These are phyloP conservation scores for Nannobrachium achirus DNA, from an alignment of 2,113 vertebrate species.

Conservation along the genomic window DNA sequence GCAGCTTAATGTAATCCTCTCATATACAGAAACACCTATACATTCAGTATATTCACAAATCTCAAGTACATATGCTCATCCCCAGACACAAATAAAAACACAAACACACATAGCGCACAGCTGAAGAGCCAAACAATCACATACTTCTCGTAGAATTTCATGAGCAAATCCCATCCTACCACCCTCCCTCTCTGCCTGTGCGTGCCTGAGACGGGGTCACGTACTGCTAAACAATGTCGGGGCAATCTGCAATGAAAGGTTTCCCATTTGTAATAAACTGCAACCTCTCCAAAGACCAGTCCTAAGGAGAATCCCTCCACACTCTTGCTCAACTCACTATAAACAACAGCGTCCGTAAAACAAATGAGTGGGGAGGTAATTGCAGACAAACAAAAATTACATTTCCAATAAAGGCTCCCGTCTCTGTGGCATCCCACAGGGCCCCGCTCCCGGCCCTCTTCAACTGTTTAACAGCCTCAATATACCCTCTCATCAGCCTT, in stretches of 20 bases:
- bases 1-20: neutral
- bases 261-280: constrained; percentile 81
- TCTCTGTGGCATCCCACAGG: constrained; percentile 73
- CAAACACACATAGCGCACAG: neutral
- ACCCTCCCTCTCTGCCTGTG: constrained; percentile 25
- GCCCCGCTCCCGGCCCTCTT: constrained; percentile 72
- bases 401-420: constrained; percentile 83
- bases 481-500: constrained; percentile 76
- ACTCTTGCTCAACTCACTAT: constrained; percentile 50
- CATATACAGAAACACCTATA: neutral
- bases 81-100: neutral
- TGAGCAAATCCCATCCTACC: constrained; percentile 30
- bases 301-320: constrained; percentile 61
- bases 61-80: no score
- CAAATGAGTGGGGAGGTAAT: constrained; percentile 82
- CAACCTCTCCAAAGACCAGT: constrained; percentile 73
- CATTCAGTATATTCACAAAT: neutral
- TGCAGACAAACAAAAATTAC: constrained; percentile 84
- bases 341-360: constrained; percentile 73
- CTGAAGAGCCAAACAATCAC: neutral
- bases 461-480: constrained; percentile 78
- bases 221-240: constrained; percentile 48
- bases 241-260: constrained; percentile 80
- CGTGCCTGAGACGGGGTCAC: constrained; percentile 54
- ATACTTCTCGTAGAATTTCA: constrained; percentile 15